These are phyloP conservation scores for Corbicula japonica DNA, from an alignment of 2,888 invertebrate species.

Conservation along the genomic window DNA sequence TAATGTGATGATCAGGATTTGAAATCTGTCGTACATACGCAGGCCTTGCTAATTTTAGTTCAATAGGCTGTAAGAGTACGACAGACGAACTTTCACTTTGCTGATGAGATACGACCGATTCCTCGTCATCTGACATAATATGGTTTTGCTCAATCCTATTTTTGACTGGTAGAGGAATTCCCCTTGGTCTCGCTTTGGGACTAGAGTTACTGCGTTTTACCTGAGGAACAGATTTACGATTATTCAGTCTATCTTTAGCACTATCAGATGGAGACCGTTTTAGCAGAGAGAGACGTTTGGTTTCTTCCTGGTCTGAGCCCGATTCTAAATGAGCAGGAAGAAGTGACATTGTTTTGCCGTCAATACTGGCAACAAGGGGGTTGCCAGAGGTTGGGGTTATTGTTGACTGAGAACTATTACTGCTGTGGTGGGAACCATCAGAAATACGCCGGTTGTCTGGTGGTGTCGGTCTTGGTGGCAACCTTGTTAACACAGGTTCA, in stretches of 20 bases:
- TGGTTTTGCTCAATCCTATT: constrained; percentile 40
- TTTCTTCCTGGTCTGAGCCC: constrained; percentile 46
- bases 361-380: constrained; percentile 79
- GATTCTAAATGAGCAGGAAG: constrained; percentile 68
- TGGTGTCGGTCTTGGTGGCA: constrained; percentile 65
- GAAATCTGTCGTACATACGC: constrained; percentile 78
- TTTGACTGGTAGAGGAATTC: constrained; percentile 36
- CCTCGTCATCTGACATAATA: constrained; percentile 78
- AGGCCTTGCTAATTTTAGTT: constrained; percentile 77
- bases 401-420: constrained; percentile 78
- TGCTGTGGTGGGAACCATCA: constrained; percentile 74
- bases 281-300: constrained; percentile 40
- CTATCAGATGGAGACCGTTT: constrained; percentile 69
- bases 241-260: constrained; percentile 53
- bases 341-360: constrained; percentile 82
- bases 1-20: constrained; percentile 71
- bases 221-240: constrained; percentile 64
- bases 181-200: constrained; percentile 62
- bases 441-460: constrained; percentile 72
- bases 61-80: constrained; percentile 80
- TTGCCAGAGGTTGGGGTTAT: constrained; percentile 78
- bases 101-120: constrained; percentile 79
- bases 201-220: constrained; percentile 74
- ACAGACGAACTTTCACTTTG: constrained; percentile 82
- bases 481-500: constrained; percentile 46